Evolutionary conservation across 2,797 vertebrate species (phyloP).

Genomic region (Rhinogobio ventralis): DNA sequence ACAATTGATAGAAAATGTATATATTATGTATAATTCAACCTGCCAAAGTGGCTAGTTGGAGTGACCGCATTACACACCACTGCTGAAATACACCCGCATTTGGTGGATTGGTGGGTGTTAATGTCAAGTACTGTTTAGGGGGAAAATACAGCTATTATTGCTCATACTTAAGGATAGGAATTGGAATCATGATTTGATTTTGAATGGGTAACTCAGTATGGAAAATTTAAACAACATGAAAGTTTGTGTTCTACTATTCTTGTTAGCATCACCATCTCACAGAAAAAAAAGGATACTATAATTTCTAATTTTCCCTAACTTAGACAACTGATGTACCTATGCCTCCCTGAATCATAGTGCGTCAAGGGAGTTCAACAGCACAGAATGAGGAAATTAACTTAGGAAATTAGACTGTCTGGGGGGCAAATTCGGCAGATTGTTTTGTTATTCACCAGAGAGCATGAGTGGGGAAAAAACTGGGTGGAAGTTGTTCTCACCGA

Average conservation of each 20-base stretch:
- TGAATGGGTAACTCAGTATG: not conserved
- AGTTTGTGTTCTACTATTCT: not conserved
- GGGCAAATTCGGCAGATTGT: constrained; percentile 48
- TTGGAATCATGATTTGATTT: not conserved
- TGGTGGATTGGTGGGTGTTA: no score
- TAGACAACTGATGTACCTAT: constrained; percentile 38
- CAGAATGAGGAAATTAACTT: constrained; percentile 46
- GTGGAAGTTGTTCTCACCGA: constrained; percentile 35
- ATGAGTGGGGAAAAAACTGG: constrained; percentile 12
- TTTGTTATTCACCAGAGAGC: constrained; percentile 51
- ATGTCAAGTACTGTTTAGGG: no score
- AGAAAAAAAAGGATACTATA: not conserved
- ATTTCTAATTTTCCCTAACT: constrained; percentile 11
- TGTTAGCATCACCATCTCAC: not conserved
- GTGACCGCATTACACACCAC: no score
- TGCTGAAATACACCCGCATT: no score
- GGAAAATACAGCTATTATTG: no score
- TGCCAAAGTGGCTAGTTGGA: no score
- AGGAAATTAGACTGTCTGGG: constrained; percentile 47
- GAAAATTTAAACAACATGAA: not conserved
- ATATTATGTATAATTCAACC: no score
- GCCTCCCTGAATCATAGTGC: constrained; percentile 28
- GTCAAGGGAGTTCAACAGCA: constrained; percentile 33
- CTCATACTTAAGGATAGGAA: not conserved
- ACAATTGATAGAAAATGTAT: no score